Evolutionary conservation across 2,797 vertebrate species (phyloP), one percentile per base, ranked within the genome.

Genomic region (Chelonia mydas): DNA sequence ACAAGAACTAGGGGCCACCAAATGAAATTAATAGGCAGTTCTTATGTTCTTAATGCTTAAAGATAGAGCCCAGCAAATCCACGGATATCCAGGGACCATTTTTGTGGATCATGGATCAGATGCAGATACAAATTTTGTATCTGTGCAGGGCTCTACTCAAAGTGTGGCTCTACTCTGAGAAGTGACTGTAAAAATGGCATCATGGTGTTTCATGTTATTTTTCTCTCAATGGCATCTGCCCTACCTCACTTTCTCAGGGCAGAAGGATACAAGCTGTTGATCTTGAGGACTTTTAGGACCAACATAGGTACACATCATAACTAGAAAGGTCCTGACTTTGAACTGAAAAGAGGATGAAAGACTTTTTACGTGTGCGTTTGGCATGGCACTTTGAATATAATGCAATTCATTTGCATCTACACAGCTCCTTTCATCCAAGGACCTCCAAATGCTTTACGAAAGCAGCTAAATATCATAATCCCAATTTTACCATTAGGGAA

Each of bases 211-310:
- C 76, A 68, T 68, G 89, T 84, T 96, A 54, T 89, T 93, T 87
- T 90, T 11, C 65, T 37, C n/a, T 72, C n/a, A 72, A 72, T 41
- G n/a, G n/a, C 87, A 86, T 72, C 85, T 91, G 87, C 57, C 82
- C 84, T 96, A 7, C 33, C 33, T n/a, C 61, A 47, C 94, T 95
- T 94, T 92, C 87, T 90, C 84, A 79, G 50, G 54, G 91, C 90
- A 91, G 21, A 37, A 72, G 19, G 65, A 68, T 68, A 37, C 65
- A 68, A 37, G n/a, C 8, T 68, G 19, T 68, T 94, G 87, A 93
- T 65, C 79, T 23, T 11, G 77, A 93, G 57, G 57, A 72, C 65
- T 72, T 72, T 72, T 72, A 72, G 65, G 33, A 37, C 19, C n/a
- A 72, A 72, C 8, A 23, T n/a, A n/a, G 33, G 33, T 65, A 65